These are phyloP conservation scores for Mesorhabditis sp. DNA, from an alignment of 2,888 invertebrate species.

Conservation along the genomic window DNA sequence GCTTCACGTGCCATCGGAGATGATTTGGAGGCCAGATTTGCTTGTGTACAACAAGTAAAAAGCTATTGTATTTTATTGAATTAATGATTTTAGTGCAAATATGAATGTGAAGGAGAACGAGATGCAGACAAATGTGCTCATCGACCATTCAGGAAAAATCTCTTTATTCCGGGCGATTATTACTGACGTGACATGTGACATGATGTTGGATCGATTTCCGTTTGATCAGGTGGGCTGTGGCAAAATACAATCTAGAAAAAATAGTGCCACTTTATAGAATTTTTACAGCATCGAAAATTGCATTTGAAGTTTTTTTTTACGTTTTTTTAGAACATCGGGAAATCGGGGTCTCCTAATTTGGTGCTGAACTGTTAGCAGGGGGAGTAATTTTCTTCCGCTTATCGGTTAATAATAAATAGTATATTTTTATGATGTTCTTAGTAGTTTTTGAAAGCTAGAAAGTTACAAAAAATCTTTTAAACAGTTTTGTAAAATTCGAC, in stretches of 20 bases:
- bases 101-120: conserved; percentile 57
- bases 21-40: conserved; percentile 50
- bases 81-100: conserved; percentile 44
- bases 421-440: neutral
- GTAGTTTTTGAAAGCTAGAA: too few relatives aligned
- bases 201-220: conserved; percentile 49
- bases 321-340: too few relatives aligned
- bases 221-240: conserved; percentile 38
- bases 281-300: too few relatives aligned
- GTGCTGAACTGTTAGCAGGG: too few relatives aligned
- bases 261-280: too few relatives aligned
- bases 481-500: neutral
- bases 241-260: neutral
- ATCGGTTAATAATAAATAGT: too few relatives aligned
- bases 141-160: conserved; percentile 49
- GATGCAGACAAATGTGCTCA: conserved; percentile 53
- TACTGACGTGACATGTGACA: conserved; percentile 54
- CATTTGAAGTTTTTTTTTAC: too few relatives aligned
- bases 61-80: neutral
- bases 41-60: conserved; percentile 54
- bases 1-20: conserved; percentile 39
- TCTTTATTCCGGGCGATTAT: conserved; percentile 53
- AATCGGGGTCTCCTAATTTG: too few relatives aligned
- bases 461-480: conserved; percentile 8
- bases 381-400: too few relatives aligned